Base-by-base conservation (phyloP, 2,888 invertebrate species). In the Diplazon laetatorius region DNA sequence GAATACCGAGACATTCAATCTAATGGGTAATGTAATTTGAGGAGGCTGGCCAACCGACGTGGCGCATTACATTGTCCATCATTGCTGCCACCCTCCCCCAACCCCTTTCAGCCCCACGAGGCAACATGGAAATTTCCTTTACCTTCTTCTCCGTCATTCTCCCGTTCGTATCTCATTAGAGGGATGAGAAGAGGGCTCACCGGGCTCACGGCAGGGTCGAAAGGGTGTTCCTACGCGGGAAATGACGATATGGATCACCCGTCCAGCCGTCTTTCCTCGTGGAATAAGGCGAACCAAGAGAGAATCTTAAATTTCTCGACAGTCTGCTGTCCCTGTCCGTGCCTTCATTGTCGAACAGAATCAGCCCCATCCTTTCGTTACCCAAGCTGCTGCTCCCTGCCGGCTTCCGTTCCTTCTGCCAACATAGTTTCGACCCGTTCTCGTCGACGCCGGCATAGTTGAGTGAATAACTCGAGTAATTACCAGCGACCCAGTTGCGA, bases 391-490 rank as follows among this genome's bases (percentile, higher is more conserved):
- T 16, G n/a, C 12, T 1, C 39, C 30, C 48, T 59, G n/a, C 30
- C 30, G 55, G 25, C 55, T 55, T 9, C 30, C 25, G 16, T 35
- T 55, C 42, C 52, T 37, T 16, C 42, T 48, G 16, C 16, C 59
- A 42, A 42, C 73, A 74, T 70, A 77, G 55, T 74, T 66, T 30
- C 30, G 30, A 30, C 30, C 6, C 30, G 6, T 6, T 30, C 30
- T n/a, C n/a, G n/a, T n/a, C 30, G 57, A 76, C 52, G 75, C 81
- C 79, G 80, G 81, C 85, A 84, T 85, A 83, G 82, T 82, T 83
- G 77, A 83, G 84, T 81, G 87, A 87, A 86, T 87, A 87, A 87
- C 86, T 85, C 83, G 77, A 76, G 85, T 86, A 87, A 87, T 87
- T 86, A 85, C 83, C 83, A 75, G 62, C 81, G 85, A 86, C 87